Evolutionary conservation across 2,888 invertebrate genomes (phyloP), one percentile per base, ranked within the genome.

Genomic region (Drosophila flavopinicola): DNA sequence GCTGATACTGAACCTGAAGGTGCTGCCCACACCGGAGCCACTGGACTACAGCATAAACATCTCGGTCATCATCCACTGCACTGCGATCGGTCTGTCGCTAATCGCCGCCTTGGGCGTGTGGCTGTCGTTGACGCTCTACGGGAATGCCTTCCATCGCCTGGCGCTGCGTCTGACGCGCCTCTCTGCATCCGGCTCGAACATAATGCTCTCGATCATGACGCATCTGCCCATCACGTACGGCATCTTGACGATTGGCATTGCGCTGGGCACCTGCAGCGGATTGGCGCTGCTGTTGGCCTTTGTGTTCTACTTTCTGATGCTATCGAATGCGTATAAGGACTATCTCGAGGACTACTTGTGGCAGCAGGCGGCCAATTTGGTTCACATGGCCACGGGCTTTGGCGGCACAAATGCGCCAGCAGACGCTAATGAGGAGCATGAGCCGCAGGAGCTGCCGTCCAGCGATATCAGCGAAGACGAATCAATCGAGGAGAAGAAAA

Each of bases 191-290:
- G 66, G 75, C 2, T 78, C 79, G 13, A 84, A 90, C 91, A 93
- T 89, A 91, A 85, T 95, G 30, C 92, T 95, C 29, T 92, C 93
- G 6, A 94, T 94, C 13, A 91, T 96, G 44, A 94, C 95, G 66
- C 93, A 93, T 77, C 91, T 96, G 29, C 96, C 96, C 0, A 90
- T 94, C 66, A 90, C 95, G 0, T 94, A 94, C 39, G 94, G 95
- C 9, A 92, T 93, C 0, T 89, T 94, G 2, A 90, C 96, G 1
- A 89, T 95, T 17, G 93, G 93, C 30, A 91, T 95, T 4, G 93
- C 93, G 13, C 92, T 94, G 10, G 91, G 93, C 10, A 94, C 96
- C 0, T 96, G 96, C 85, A 96, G 96, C 3, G 95, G 95, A 1
- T 92, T 96, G 5, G 94, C 95, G 0, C 91, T 97, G 47, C 91